A percentile compares a stretch with the other conserved stretches of the same genome.
Conservation (phyloP, 1,140 invertebrate species). For the Mylabris phalerata region DNA sequence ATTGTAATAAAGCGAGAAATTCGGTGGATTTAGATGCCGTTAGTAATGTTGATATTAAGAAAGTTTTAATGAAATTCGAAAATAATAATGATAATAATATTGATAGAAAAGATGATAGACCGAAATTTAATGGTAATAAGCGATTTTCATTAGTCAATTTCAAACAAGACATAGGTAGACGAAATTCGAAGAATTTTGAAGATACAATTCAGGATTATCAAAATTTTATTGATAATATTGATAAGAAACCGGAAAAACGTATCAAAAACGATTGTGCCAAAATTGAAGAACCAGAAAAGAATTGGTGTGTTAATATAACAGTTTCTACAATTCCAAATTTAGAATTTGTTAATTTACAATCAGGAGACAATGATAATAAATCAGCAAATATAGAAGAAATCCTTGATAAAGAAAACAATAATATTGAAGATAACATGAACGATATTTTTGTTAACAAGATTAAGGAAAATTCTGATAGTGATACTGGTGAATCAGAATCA, state of each 20-base stretch:
- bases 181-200: slow-evolving; percentile 12
- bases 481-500: not conserved
- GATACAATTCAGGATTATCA: slow-evolving; percentile 30
- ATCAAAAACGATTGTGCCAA: not conserved
- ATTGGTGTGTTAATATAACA: slow-evolving; percentile 29
- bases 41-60: slow-evolving; percentile 38
- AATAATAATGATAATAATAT: slow-evolving; percentile 1
- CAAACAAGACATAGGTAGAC: not conserved
- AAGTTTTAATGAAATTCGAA: slow-evolving; percentile 39
- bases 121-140: slow-evolving; percentile 2
- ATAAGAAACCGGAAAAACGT: slow-evolving; percentile 1
- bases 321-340: slow-evolving; percentile 24
- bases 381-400: too few species aligned
- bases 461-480: not conserved
- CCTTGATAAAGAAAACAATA: too few species aligned
- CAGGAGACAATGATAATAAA: not conserved
- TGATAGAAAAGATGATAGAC: too few species aligned
- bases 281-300: too few species aligned
- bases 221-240: slow-evolving; percentile 25
- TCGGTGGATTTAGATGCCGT: slow-evolving; percentile 40
- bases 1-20: slow-evolving; percentile 28
- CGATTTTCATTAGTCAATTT: slow-evolving; percentile 20
- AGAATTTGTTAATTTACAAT: slow-evolving; percentile 19
- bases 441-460: too few species aligned
- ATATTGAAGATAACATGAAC: too few species aligned